Evolutionary conservation across 2,113 vertebrate species (phyloP), one percentile per base, ranked within the genome.

Genomic region (Rhodinocichla rosea): DNA sequence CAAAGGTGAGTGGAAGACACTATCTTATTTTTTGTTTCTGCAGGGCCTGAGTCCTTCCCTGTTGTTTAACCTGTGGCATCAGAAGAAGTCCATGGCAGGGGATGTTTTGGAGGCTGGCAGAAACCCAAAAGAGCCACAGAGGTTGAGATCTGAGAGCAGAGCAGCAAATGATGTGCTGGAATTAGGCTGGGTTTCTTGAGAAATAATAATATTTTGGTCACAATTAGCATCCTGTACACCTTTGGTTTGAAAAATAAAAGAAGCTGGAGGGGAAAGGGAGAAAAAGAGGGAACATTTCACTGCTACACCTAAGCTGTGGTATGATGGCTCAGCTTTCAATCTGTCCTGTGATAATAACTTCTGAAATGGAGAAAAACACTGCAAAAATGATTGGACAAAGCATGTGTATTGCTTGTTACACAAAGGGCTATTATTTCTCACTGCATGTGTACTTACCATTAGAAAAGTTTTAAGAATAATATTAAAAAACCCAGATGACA

Each of bases 351-450:
- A 78, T 92, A 94, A 89, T 93, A 85, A 96, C 50, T 68, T 74
- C 56, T 79, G 87, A 84, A 95, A 86, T 53, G 77, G 82, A 91
- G 70, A 73, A 84, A 94, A 93, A 57, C 57, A 71, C 59, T 59
- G 80, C 89, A 88, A 52, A 89, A 97, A 94, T 59, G 52, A 85
- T 90, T 84, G 76, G 97, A 89, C 64, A 68, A 80, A 96, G 50
- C 23, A 13, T 80, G 18, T 60, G 26, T 73, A 40, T 87, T 0
- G 3, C 88, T 90, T 96, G 85, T 81, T 94, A 88, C n/a, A 84
- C 39, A 87, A 85, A 95, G 52, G 59, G 73, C 57, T 94, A 67
- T 93, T 88, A 96, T 95, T 94, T 85, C 64, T 92, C 92, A 52
- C 88, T 52, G 88, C 49, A 40, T 92, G 76, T 84, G 74, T 94